Base-by-base conservation (phyloP, 2,797 vertebrate genomes). In the Bryconaethiops microstoma region DNA sequence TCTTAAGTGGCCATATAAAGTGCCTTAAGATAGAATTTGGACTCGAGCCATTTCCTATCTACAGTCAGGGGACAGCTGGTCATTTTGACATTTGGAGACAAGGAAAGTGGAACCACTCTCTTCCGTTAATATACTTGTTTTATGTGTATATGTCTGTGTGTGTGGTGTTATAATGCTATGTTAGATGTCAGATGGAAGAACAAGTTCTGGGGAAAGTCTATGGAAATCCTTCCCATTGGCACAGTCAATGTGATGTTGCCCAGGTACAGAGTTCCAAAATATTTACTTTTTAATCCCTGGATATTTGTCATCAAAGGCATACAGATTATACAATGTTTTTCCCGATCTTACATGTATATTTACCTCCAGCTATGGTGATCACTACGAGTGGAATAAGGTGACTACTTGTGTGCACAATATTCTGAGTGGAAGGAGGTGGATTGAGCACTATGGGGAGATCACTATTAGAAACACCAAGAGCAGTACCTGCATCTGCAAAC, bases 151-250 rank as follows among this genome's bases (percentile, higher is more conserved):
- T 75, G 48, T 72, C 19, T 71, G 10, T 13, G 48, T 10, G 10
- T 78, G 68, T 64, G 48, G 10, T 78, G 68, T 64, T n/a, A 13
- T 73, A 23, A 52, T 74, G 45, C 7, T 68, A 45, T 77, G 90
- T 89, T 87, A 99, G 98, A 99, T 92, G 96, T 99, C 86, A 96
- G 98, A 92, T 99, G 98, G 98, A 99, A 99, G 95, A 99, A 99
- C 92, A 99, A 99, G 91, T 99, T 99, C 93, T 99, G 98, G 98
- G 98, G 98, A 0, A 99, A 99, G 92, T 99, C 98, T 0, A 99
- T 99, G 98, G 98, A 99, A 94, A 97, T 99, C 91, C 94, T 99
- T 68, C 98, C 98, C 9, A 93, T 99, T 17, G 98, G 98, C 83
- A 96, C 95, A 3, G 93, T 99, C 87, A 97, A 97, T 85, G 96